Conservation (phyloP, 2,797 vertebrate genomes). For the Acanthurus tractus region DNA sequence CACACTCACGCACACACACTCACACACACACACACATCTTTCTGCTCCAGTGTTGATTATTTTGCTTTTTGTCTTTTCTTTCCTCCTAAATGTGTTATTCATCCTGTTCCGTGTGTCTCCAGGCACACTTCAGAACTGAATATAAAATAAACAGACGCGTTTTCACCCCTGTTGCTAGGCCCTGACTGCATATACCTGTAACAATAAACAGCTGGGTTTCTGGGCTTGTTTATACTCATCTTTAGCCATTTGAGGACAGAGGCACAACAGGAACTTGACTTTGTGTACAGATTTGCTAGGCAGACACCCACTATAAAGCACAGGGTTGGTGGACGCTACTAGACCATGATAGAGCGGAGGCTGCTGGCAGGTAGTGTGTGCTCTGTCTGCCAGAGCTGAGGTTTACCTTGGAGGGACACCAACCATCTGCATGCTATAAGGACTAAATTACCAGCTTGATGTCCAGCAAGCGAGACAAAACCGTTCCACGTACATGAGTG, state of each 20-base stretch:
- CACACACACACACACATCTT: conserved; percentile 49
- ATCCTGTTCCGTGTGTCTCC: conserved; percentile 82
- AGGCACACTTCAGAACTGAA: conserved; percentile 78
- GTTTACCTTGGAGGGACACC: conserved; percentile 82
- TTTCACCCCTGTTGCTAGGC: conserved; percentile 65
- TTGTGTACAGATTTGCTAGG: conserved; percentile 69
- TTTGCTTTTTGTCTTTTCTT: conserved; percentile 81
- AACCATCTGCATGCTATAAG: conserved; percentile 82
- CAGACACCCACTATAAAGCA: conserved; percentile 64
- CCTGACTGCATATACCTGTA: conserved; percentile 75
- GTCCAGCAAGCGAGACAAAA: conserved; percentile 76
- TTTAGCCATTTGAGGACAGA: conserved; percentile 69
- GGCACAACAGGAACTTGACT: conserved; percentile 81
- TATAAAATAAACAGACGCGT: conserved; percentile 80
- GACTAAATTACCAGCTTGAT: conserved; percentile 74
- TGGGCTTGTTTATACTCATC: conserved; percentile 81
- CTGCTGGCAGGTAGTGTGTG: conserved; percentile 73
- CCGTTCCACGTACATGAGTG: conserved; percentile 60
- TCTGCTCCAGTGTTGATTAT: conserved; percentile 81
- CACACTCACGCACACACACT: conserved; percentile 14
- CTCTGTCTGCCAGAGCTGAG: conserved; percentile 64
- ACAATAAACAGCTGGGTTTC: conserved; percentile 79
- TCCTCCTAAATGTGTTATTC: conserved; percentile 83
- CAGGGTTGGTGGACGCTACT: conserved; percentile 73
- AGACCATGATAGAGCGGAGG: conserved; percentile 79